Conservation (phyloP, 2,888 invertebrate genomes). For the Drosophila vallismaia region DNA sequence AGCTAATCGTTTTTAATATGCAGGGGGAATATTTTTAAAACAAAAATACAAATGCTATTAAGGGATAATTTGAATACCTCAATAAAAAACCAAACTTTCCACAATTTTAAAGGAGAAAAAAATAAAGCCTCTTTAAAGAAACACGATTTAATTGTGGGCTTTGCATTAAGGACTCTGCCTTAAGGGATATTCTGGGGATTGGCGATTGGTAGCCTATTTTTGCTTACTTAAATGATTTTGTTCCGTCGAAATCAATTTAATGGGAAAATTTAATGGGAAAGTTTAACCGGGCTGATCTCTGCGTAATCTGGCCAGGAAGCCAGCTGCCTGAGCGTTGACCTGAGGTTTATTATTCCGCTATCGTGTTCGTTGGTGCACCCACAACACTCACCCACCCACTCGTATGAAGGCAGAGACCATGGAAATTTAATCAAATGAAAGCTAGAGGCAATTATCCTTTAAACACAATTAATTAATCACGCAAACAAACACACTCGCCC, state of each 20-base stretch:
- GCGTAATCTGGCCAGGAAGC: slow-evolving; percentile 56
- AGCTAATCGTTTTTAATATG: slow-evolving; percentile 13
- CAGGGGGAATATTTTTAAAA: neutral
- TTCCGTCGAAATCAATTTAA: slow-evolving; percentile 18
- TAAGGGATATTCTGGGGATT: neutral
- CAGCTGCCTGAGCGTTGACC: slow-evolving; percentile 64
- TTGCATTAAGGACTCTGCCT: neutral
- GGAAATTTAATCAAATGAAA: slow-evolving; percentile 79
- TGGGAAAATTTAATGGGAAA: slow-evolving; percentile 30
- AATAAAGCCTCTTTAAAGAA: neutral
- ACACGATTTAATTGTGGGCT: slow-evolving; percentile 6
- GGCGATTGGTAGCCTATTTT: neutral
- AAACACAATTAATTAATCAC: slow-evolving; percentile 80
- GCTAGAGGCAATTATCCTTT: slow-evolving; percentile 79
- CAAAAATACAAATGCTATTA: neutral
- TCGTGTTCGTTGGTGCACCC: slow-evolving; percentile 14
- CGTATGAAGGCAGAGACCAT: neutral
- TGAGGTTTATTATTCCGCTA: slow-evolving; percentile 52
- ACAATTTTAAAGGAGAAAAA: neutral
- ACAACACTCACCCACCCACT: slow-evolving; percentile 4
- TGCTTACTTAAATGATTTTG: slow-evolving; percentile 18
- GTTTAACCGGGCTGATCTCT: slow-evolving; percentile 19
- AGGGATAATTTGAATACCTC: neutral
- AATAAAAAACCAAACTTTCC: neutral
- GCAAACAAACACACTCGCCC: slow-evolving; percentile 49